Evolutionary conservation across 1,140 invertebrate genomes (phyloP).

Genomic region (Pygmarrhopalites habei): DNA sequence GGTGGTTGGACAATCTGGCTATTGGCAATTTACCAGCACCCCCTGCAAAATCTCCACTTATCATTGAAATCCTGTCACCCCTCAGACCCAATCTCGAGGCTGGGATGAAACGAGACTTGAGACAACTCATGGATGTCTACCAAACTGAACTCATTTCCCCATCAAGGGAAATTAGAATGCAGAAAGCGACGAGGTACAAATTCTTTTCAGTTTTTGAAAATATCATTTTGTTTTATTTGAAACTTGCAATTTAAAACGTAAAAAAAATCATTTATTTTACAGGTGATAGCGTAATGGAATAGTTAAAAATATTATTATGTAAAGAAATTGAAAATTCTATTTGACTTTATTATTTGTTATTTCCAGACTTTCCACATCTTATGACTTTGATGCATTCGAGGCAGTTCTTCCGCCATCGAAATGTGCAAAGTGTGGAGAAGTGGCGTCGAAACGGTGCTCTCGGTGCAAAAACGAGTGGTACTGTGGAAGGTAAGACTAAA

Average conservation of each 20-base stretch:
- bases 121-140: constrained; percentile 15
- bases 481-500: constrained; percentile 46
- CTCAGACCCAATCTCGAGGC: constrained; percentile 21
- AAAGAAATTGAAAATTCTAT: background rate
- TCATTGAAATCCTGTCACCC: constrained; percentile 54
- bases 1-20: constrained; percentile 54
- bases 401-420: constrained; percentile 40
- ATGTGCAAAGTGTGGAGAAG: constrained; percentile 46
- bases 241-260: background rate
- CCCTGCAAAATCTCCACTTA: constrained; percentile 43
- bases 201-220: background rate
- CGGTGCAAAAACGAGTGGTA: constrained; percentile 49
- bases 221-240: background rate
- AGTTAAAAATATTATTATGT: background rate
- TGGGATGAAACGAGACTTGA: constrained; percentile 13
- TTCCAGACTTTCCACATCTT: constrained; percentile 39
- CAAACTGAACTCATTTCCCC: constrained; percentile 22
- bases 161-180: constrained; percentile 12
- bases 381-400: constrained; percentile 48
- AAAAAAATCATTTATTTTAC: background rate
- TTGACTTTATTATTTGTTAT: background rate
- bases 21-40: constrained; percentile 40
- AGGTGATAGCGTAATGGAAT: background rate
- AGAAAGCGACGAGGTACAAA: constrained; percentile 28
- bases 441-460: constrained; percentile 47